A percentile compares a stretch with the other conserved stretches of the same genome.
Evolutionary conservation across 2,888 invertebrate genomes (phyloP).

Genomic region (Prostheceraeus crozeri): DNA sequence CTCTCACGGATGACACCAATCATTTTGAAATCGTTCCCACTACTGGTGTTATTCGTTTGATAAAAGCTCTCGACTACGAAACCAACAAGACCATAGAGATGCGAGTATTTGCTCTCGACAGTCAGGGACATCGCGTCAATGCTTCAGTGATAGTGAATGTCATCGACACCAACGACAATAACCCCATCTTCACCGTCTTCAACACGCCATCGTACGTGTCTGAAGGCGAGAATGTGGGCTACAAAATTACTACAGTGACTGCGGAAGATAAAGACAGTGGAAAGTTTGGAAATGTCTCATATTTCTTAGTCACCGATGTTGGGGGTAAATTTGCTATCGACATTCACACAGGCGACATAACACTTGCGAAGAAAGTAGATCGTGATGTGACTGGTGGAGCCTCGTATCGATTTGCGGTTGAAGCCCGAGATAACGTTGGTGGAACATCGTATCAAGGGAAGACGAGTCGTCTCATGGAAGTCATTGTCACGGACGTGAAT

Average conservation of each 20-base stretch:
- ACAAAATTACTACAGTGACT: neutral
- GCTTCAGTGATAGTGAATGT: neutral
- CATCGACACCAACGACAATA: slow-evolving; percentile 1
- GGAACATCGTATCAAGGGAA: neutral
- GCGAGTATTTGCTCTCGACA: neutral
- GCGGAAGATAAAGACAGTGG: slow-evolving; percentile 5
- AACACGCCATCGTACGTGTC: neutral
- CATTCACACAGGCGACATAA: neutral
- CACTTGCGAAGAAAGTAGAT: neutral
- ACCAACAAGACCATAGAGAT: neutral
- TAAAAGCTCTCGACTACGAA: neutral
- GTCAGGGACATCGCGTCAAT: neutral
- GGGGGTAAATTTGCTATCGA: neutral
- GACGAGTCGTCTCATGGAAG: neutral
- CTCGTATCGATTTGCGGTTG: neutral
- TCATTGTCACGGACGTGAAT: neutral
- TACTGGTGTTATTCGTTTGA: neutral
- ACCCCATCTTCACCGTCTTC: neutral
- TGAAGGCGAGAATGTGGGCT: neutral
- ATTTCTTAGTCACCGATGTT: neutral
- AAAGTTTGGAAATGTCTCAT: neutral
- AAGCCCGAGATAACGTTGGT: neutral
- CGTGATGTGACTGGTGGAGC: slow-evolving; percentile 7
- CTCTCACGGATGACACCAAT: neutral
- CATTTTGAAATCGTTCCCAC: neutral